Evolutionary conservation across 2,797 vertebrate genomes (phyloP), one percentile per base, ranked within the genome.

Genomic region (Otolemur crassicaudatus): DNA sequence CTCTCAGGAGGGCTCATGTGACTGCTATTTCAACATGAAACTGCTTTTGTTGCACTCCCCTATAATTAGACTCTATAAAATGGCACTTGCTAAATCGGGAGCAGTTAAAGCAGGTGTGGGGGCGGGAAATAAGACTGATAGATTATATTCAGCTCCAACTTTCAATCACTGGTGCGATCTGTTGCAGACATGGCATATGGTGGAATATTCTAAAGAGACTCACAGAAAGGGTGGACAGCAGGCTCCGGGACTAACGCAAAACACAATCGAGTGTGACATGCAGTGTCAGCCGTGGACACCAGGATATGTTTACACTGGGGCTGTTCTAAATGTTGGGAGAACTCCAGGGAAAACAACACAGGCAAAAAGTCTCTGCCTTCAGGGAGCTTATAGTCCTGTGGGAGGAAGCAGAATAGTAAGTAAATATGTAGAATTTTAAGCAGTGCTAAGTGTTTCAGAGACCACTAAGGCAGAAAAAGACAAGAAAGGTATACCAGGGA

Each of bases 131-230:
- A 96, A 97, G 96, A 96, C 97, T 97, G 98, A 69, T 97, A 95
- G 96, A 94, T 97, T 97, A 97, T 98, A 98, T 98, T 98, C 97
- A 97, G 96, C 96, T 97, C 96, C 85, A 97, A 98, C 95, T 97
- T 97, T 96, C 97, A 98, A 93, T 98, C 97, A 97, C 23, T 97
- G 67, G 37, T 87, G 97, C 96, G 84, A 88, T 98, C 95, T 98
- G 96, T 88, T 96, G 79, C 97, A 96, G 96, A 97, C 94, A 92
- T 0, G 96, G 96, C 97, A 98, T 97, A 98, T 98, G 97, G 97
- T 60, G 91, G 93, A 93, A 95, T 97, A 87, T 90, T 95, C 91
- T 97, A 96, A 97, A 82, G 97, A 91, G 70, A 90, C 94, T 98
- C 94, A 93, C 46, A 97, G 95, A 94, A 82, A 98, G 96, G 87